A percentile compares a stretch with the other conserved stretches of the same genome.
These are phyloP conservation scores for Anableps anableps DNA, from an alignment of 2,797 vertebrate genomes.

Conservation along the genomic window DNA sequence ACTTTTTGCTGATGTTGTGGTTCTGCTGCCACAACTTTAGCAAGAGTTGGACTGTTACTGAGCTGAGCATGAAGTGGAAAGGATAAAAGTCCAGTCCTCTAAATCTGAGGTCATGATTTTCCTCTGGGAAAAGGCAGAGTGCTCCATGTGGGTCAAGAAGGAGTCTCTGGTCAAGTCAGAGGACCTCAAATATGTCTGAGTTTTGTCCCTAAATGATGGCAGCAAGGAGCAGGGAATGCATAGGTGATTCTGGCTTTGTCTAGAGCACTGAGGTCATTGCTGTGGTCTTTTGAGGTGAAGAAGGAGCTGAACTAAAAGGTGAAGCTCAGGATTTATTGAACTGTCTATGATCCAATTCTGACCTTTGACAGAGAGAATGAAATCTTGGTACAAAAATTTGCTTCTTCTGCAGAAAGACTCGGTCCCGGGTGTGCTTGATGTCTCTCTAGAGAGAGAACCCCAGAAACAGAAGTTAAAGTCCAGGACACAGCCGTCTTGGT, in stretches of 20 bases:
- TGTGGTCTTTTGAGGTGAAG: background rate
- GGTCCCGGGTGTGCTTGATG: too few relatives aligned
- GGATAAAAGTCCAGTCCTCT: background rate
- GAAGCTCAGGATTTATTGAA: background rate
- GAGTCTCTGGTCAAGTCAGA: background rate
- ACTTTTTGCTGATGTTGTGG: conserved; percentile 1
- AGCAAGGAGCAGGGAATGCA: background rate
- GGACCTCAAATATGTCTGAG: too few relatives aligned
- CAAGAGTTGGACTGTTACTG: background rate
- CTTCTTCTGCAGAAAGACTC: too few relatives aligned
- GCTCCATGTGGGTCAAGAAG: background rate
- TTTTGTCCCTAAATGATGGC: background rate
- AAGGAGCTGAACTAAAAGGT: background rate
- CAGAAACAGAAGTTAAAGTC: background rate
- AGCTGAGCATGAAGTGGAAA: background rate
- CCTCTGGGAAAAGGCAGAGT: background rate
- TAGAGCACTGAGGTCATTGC: background rate
- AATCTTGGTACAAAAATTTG: too few relatives aligned
- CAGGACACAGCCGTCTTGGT: background rate
- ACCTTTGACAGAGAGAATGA: background rate
- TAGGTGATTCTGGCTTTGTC: background rate
- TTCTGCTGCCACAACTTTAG: background rate
- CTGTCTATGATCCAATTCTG: background rate
- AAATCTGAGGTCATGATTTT: background rate
- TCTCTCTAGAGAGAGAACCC: too few relatives aligned